These are phyloP conservation scores for Druon quercuslanigerum DNA, from an alignment of 1,140 invertebrate species.

Conservation along the genomic window DNA sequence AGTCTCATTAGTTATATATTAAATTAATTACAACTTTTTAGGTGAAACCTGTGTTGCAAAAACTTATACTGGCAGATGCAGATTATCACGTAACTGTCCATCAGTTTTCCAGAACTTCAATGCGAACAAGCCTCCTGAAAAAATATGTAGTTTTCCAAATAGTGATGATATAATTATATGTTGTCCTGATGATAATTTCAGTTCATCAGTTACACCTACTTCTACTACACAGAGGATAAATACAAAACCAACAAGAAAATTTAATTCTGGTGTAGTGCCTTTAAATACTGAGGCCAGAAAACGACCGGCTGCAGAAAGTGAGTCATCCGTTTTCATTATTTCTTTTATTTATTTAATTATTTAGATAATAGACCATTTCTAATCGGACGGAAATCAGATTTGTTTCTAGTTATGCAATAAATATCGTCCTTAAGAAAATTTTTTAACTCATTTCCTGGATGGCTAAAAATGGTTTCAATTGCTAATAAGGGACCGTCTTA, in stretches of 20 bases:
- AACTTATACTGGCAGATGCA: conserved; percentile 52
- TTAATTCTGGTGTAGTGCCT: background rate
- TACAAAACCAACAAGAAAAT: background rate
- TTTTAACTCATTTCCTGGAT: no score
- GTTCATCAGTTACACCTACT: background rate
- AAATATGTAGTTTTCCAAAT: conserved; percentile 46
- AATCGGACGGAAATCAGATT: background rate
- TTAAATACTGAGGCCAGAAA: conserved; percentile 3
- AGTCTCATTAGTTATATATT: background rate
- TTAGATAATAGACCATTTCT: background rate
- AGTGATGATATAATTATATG: conserved; percentile 58
- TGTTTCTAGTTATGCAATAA: no score
- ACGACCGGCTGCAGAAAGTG: conserved; percentile 40
- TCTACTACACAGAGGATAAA: background rate
- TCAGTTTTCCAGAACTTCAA: conserved; percentile 55
- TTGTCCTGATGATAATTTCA: conserved; percentile 51
- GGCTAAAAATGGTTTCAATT: no score
- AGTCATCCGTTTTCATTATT: conserved; percentile 25
- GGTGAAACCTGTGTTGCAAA: conserved; percentile 50
- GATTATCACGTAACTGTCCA: conserved; percentile 44
- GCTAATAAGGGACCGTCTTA: no score
- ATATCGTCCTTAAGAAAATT: no score
- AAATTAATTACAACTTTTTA: conserved; percentile 36
- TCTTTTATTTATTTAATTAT: background rate
- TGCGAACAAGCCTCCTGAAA: conserved; percentile 45